These are phyloP conservation scores for Samia ricini DNA, from an alignment of 1,140 invertebrate species.

Conservation along the genomic window DNA sequence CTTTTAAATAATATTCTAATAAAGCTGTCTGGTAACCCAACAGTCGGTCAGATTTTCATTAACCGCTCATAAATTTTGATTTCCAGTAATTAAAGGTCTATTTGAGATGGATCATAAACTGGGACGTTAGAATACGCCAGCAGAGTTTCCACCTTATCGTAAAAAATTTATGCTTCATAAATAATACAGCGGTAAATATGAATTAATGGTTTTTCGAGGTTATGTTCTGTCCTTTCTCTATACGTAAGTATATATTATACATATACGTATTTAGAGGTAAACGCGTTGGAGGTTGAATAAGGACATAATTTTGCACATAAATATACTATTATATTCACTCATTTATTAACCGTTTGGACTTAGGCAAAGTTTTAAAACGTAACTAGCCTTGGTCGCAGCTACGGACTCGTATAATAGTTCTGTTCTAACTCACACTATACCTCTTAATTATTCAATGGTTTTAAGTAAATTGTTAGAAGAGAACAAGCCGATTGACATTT, in stretches of 20 bases:
- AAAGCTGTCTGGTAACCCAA: background rate
- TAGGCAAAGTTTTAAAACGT: background rate
- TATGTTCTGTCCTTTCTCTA: constrained; percentile 47
- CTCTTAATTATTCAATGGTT: no score
- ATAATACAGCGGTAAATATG: constrained; percentile 68
- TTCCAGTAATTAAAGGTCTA: constrained; percentile 55
- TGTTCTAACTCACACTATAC: no score
- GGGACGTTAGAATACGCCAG: constrained; percentile 52
- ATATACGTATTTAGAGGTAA: constrained; percentile 34
- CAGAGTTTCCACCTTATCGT: constrained; percentile 65
- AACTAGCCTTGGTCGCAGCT: no score
- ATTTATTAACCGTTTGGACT: constrained; percentile 17
- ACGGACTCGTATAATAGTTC: no score
- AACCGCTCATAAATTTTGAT: constrained; percentile 48
- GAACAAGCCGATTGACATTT: no score
- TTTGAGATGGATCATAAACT: constrained; percentile 67
- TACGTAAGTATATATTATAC: constrained; percentile 34
- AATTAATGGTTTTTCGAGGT: constrained; percentile 68
- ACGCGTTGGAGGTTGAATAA: constrained; percentile 34
- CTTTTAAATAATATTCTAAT: background rate
- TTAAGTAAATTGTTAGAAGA: no score
- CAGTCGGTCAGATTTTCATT: constrained; percentile 41
- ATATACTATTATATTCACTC: constrained; percentile 25
- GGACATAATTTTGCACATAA: constrained; percentile 38
- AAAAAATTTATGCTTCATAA: constrained; percentile 75